Evolutionary conservation across 2,113 vertebrate species (phyloP).

Genomic region (Dipodomys stephensi): DNA sequence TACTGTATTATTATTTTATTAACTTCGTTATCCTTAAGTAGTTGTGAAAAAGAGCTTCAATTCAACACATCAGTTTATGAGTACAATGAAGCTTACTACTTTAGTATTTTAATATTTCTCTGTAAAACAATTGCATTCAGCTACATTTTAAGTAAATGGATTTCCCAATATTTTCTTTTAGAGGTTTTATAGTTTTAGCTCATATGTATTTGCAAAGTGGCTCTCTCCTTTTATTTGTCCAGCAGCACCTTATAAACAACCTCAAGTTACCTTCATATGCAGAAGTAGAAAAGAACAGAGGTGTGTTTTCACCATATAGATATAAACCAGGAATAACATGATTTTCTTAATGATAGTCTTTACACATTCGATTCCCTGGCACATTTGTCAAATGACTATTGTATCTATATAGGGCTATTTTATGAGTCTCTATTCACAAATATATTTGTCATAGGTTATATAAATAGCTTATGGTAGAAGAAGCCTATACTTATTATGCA

Average conservation of each 20-base stretch:
- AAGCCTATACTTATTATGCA: too few species aligned
- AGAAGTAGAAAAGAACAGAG: background rate
- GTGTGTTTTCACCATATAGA: background rate
- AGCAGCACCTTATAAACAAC: background rate
- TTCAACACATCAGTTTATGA: too few species aligned
- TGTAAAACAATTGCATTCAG: too few species aligned
- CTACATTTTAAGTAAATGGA: too few species aligned
- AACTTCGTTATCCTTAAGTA: too few species aligned
- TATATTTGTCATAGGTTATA: background rate
- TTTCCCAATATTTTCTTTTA: too few species aligned
- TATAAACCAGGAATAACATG: background rate
- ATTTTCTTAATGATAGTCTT: background rate
- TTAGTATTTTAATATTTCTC: too few species aligned
- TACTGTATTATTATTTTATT: too few species aligned
- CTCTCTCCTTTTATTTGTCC: background rate
- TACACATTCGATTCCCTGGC: background rate
- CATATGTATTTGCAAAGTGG: background rate
- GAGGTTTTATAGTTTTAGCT: too few species aligned
- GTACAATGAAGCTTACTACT: too few species aligned
- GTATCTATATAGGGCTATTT: background rate
- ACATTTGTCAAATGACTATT: background rate
- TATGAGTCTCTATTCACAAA: background rate
- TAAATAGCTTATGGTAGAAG: background rate
- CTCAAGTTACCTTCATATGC: background rate
- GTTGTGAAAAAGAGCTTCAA: too few species aligned